phyloP scores from a whole-genome alignment of 2,888 invertebrate species.

The Alentia gelatinosa region DNA sequence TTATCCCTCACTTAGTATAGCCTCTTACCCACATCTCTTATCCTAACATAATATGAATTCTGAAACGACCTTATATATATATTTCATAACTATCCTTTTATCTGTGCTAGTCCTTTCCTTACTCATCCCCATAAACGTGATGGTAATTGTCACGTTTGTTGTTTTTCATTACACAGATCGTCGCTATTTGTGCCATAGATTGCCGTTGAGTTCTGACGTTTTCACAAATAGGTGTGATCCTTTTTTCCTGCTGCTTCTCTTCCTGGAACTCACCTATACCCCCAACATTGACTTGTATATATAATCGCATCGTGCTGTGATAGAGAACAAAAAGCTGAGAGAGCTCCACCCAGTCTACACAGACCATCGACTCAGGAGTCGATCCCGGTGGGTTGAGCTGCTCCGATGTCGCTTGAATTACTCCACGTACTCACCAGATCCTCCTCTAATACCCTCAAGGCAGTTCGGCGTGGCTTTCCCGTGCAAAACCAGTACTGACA shows the following conservation, averaged over 20 bases:
- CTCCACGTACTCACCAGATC: not conserved
- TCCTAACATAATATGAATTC: too few relatives aligned
- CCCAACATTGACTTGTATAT: not conserved
- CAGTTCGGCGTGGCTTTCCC: not conserved
- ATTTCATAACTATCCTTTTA: too few relatives aligned
- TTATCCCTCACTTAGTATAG: too few relatives aligned
- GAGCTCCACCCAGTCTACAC: not conserved
- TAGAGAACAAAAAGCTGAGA: not conserved
- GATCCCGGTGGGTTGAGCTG: not conserved
- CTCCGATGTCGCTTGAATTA: not conserved
- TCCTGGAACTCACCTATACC: not conserved
- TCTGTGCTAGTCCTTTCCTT: too few relatives aligned
- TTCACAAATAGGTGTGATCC: not conserved
- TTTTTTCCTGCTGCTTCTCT: not conserved
- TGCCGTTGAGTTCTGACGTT: not conserved
- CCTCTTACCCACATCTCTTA: too few relatives aligned
- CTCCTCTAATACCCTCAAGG: not conserved
- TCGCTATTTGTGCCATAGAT: not conserved
- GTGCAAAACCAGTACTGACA: not conserved
- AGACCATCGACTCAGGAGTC: not conserved
- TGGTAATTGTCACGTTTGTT: too few relatives aligned
- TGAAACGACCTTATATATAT: too few relatives aligned
- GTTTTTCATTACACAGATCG: not conserved
- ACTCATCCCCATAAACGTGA: too few relatives aligned
- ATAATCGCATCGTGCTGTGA: not conserved